Evolutionary conservation across 2,797 vertebrate species (phyloP).

Genomic region (Labeo calbasu): DNA sequence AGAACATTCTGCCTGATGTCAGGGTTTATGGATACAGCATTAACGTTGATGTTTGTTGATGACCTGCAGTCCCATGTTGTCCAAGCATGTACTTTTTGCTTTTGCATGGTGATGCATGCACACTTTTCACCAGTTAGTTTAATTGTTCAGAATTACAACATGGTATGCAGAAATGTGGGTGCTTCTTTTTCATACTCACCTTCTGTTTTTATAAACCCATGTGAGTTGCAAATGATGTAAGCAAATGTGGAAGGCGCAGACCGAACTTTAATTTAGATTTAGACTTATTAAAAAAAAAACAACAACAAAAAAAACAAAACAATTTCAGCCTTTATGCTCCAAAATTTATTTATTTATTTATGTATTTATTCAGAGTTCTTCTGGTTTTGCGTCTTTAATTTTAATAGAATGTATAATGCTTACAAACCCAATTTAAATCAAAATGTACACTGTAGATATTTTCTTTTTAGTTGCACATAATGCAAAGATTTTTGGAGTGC

Average conservation of each 20-base stretch:
- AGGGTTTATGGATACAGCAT: background rate
- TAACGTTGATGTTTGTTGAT: background rate
- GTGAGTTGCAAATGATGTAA: background rate
- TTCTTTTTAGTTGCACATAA: background rate
- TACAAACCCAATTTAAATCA: background rate
- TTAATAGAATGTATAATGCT: background rate
- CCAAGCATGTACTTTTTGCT: background rate
- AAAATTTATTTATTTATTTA: no score
- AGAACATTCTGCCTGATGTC: slow-evolving; percentile 19
- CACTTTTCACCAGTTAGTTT: background rate
- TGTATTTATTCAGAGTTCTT: no score
- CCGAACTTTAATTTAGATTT: background rate
- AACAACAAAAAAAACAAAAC: no score
- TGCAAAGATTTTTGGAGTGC: background rate
- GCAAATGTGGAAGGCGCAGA: background rate
- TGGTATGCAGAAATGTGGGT: background rate
- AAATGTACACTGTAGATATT: background rate
- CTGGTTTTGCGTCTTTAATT: background rate
- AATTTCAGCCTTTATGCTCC: no score
- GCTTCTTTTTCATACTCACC: background rate
- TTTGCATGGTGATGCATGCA: background rate
- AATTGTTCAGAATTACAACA: background rate
- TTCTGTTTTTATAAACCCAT: no score
- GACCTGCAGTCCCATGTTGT: background rate
- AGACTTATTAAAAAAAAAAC: background rate